phyloP scores from a whole-genome alignment of 2,888 invertebrate genomes.

The Pseudanteris insignis region DNA sequence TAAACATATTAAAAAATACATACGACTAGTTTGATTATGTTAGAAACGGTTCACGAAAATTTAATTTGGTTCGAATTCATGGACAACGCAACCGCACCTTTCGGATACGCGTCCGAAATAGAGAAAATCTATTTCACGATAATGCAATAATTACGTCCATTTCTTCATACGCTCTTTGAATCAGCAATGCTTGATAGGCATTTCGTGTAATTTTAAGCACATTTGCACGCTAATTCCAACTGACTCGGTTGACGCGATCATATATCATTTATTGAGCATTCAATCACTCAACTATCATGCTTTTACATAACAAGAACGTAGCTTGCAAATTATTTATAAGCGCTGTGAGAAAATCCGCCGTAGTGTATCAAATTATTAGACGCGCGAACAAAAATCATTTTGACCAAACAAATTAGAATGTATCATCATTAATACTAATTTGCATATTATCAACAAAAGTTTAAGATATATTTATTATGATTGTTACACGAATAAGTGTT shows the following conservation, averaged over 20 bases:
- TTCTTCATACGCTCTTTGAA: slow-evolving; percentile 12
- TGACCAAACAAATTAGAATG: slow-evolving; percentile 3
- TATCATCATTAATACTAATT: no score
- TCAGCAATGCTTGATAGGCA: slow-evolving; percentile 13
- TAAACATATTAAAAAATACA: no score
- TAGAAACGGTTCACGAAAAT: no score
- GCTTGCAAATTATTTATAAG: slow-evolving; percentile 13
- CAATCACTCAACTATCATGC: neutral
- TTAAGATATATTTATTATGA: no score
- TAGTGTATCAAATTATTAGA: slow-evolving; percentile 15
- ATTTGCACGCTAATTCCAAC: slow-evolving; percentile 10
- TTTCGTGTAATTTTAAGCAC: slow-evolving; percentile 23
- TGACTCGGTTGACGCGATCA: slow-evolving; percentile 10
- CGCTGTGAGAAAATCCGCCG: slow-evolving; percentile 16
- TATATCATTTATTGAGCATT: slow-evolving; percentile 17
- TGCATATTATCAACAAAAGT: no score
- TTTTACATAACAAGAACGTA: slow-evolving; percentile 13
- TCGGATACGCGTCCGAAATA: no score
- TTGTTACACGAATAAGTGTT: no score
- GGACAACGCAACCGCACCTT: no score
- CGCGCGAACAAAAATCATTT: slow-evolving; percentile 3
- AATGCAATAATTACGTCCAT: slow-evolving; percentile 20
- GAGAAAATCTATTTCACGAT: no score
- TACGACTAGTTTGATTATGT: no score
- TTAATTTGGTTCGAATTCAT: no score